Percentiles rank a stretch among this genome's conserved stretches.
phyloP scores from a whole-genome alignment of 2,888 invertebrate genomes.

The Prostheceraeus crozeri region DNA sequence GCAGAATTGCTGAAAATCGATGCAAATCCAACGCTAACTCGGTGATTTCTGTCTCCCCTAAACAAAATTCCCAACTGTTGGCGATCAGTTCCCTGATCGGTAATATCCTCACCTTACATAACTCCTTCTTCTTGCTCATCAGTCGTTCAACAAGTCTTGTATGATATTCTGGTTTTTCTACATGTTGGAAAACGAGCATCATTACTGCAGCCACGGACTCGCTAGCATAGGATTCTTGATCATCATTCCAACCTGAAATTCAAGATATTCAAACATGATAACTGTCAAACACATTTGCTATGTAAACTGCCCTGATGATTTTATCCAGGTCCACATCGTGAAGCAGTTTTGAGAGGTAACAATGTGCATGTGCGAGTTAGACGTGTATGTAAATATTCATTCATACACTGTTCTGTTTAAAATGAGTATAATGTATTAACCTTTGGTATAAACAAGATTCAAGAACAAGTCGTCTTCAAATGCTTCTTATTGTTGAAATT shows the following conservation, averaged over 20 bases:
- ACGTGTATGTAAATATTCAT: neutral
- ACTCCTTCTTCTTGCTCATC: slow-evolving; percentile 82
- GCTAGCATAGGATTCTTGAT: slow-evolving; percentile 49
- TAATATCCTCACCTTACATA: slow-evolving; percentile 56
- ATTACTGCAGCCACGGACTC: slow-evolving; percentile 70
- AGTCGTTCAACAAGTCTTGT: slow-evolving; percentile 73
- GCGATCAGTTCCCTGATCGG: too few species aligned
- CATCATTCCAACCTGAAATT: slow-evolving; percentile 41
- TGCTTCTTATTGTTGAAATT: too few species aligned
- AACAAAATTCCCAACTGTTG: too few species aligned
- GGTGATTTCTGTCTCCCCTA: too few species aligned
- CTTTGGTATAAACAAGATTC: too few species aligned
- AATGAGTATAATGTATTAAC: too few species aligned
- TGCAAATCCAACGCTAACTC: too few species aligned
- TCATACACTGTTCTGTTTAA: too few species aligned
- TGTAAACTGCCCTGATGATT: slow-evolving; percentile 1
- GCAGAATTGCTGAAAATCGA: too few species aligned
- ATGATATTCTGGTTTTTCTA: slow-evolving; percentile 66
- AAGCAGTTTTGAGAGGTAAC: neutral
- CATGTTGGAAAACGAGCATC: slow-evolving; percentile 95
- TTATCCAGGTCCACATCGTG: neutral
- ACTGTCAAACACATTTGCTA: too few species aligned
- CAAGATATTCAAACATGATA: neutral
- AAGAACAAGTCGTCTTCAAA: too few species aligned
- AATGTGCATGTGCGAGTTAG: neutral